Base-by-base conservation (phyloP, 1,140 invertebrate species). In the Solenopsis invicta region DNA sequence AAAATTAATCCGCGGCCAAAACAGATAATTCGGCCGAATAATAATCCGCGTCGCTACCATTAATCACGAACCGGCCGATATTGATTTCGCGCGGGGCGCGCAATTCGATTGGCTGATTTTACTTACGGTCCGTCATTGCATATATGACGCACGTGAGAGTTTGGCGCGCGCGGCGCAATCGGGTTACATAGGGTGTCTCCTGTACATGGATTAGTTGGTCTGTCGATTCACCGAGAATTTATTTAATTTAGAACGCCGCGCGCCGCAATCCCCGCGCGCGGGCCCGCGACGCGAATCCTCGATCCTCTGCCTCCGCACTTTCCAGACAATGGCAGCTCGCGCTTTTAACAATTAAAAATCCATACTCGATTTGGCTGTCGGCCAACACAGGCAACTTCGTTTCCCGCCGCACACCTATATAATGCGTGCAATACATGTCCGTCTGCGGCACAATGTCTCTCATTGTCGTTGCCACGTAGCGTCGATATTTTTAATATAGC, bases 341-440 rank as follows among this genome's bases (percentile, higher is more conserved):
- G 82, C 41, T 29, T 29, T 29, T 52, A 91, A 82, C 87, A 91
- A 91, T 91, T 89, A 91, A 91, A 91, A 91, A 91, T 91, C 88
- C 87, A 89, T 89, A 88, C 81, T 86, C 87, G 67, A 89, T 90
- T 88, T 92, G 88, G 86, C 82, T 24, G 69, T 4, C 29, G 72
- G 69, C 89, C 91, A 92, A 54, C 13, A 8, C 13, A 8, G 8
- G 71, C 80, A 82, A 88, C 89, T 89, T 52, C 72, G 62, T 91
- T 90, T 89, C 67, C 82, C 77, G 66, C 85, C 50, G 9, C 37
- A 18, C 54, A 82, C 50, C 48, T 45, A 52, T 24, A 52, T 37
- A 16, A 54, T 24, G 3, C 50, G 16, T 13, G 21, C 16, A 12
- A 37, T 52, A 10, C 21, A 45, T 34, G 48, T 66, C 12, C 6